These are phyloP conservation scores for Trichogramma dendrolimi DNA, from an alignment of 2,888 invertebrate species.

Conservation along the genomic window DNA sequence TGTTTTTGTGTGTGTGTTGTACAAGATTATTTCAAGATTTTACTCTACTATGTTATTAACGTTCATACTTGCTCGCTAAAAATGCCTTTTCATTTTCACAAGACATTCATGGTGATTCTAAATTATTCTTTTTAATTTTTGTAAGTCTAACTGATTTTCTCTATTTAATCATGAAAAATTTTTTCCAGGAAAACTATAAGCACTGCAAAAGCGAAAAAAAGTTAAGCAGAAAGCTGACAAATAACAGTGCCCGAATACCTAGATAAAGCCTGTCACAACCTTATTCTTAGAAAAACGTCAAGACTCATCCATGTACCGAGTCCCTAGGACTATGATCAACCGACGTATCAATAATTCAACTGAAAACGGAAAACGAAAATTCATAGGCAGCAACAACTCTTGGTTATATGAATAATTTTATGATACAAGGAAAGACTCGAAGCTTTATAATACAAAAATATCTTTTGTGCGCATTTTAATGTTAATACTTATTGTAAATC, in stretches of 20 bases:
- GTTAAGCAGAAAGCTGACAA: conserved; percentile 47
- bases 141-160: not conserved
- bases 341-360: conserved; percentile 38
- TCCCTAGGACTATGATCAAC: conserved; percentile 40
- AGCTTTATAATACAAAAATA: conserved; percentile 42
- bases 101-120: too few relatives aligned
- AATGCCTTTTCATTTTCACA: too few relatives aligned
- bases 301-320: conserved; percentile 38
- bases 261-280: conserved; percentile 35
- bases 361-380: conserved; percentile 36
- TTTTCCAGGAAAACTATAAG: conserved; percentile 46
- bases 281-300: conserved; percentile 40
- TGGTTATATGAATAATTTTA: conserved; percentile 33
- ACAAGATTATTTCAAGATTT: too few relatives aligned
- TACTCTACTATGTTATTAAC: too few relatives aligned
- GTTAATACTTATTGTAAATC: conserved; percentile 50
- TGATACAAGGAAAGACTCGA: not conserved
- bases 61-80: too few relatives aligned
- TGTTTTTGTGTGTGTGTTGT: too few relatives aligned
- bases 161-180: not conserved
- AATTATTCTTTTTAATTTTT: not conserved
- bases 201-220: conserved; percentile 48
- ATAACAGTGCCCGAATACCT: conserved; percentile 47
- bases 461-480: conserved; percentile 51
- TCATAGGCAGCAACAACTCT: conserved; percentile 46